Evolutionary conservation across 1,140 invertebrate genomes (phyloP), one percentile per base, ranked within the genome.

Genomic region (Papilio polytes): DNA sequence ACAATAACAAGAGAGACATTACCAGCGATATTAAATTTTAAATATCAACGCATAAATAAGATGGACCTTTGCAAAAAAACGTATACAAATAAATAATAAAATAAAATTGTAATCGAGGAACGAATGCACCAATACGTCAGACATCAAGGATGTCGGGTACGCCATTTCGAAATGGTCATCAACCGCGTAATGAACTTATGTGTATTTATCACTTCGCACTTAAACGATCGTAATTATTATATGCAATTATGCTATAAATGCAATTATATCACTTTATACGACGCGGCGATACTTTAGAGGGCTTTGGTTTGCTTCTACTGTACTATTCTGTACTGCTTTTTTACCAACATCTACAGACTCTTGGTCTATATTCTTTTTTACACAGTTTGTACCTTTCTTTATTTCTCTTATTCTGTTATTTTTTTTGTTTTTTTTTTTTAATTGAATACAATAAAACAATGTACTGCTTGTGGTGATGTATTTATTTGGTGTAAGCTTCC

Each of bases 151-250:
- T 66, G 63, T 66, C 63, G 22, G 26, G 63, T 31, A 13, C 63
- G 63, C 63, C 63, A 66, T 66, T 31, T 66, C 36, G 63, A 66
- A 66, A 66, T 31, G 63, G 63, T 66, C 63, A 66, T 66, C 63
- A 26, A 66, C 63, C 63, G 22, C 63, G 22, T 31, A 66, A 66
- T 66, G 63, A 31, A 66, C 63, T 66, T 66, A 66, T 66, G 26
- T 31, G 13, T 66, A 66, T 63, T 63, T 63, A 66, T 66, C 63
- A 66, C 63, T 66, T 66, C 63, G 63, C 63, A 31, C 63, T 66
- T 66, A 15, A 66, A 66, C 18, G 59, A 63, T 63, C 59, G 59
- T 63, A 26, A 63, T 63, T 63, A 63, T 63, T 63, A 26, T 31
- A 66, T 13, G 10, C 63, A 66, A 26, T 66, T 66, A 66, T 66